Evolutionary conservation across 2,113 vertebrate species (phyloP).

Genomic region (Pluvianellus socialis): DNA sequence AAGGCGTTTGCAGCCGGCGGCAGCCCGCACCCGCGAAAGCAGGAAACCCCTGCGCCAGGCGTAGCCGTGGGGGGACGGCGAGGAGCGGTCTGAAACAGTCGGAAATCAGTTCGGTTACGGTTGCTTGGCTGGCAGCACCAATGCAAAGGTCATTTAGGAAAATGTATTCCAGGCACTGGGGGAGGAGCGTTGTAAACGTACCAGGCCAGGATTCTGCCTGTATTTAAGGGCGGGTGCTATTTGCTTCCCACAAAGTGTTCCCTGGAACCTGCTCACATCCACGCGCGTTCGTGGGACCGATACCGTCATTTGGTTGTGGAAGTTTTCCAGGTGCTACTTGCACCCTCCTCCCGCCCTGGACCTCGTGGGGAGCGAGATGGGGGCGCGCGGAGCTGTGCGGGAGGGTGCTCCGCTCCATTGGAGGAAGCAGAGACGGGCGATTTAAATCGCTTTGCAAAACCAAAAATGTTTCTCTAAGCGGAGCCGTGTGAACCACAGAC

Average conservation of each 20-base stretch:
- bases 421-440: neutral
- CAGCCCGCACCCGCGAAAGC: neutral
- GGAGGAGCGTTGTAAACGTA: neutral
- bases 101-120: neutral
- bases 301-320: neutral
- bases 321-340: neutral
- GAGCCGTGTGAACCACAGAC: neutral
- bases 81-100: neutral
- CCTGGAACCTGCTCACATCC: neutral
- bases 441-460: neutral
- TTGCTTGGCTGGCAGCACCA: neutral
- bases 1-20: neutral
- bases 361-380: rapidly evolving
- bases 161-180: neutral
- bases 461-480: neutral
- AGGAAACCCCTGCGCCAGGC: neutral
- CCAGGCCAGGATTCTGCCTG: neutral
- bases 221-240: neutral
- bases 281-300: neutral
- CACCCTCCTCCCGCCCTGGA: neutral
- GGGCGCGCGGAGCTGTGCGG: neutral
- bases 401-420: neutral
- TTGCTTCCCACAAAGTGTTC: neutral
- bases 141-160: neutral
- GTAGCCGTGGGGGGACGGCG: neutral